Evolutionary conservation across 2,113 vertebrate species (phyloP).

Genomic region (Vidua macroura): DNA sequence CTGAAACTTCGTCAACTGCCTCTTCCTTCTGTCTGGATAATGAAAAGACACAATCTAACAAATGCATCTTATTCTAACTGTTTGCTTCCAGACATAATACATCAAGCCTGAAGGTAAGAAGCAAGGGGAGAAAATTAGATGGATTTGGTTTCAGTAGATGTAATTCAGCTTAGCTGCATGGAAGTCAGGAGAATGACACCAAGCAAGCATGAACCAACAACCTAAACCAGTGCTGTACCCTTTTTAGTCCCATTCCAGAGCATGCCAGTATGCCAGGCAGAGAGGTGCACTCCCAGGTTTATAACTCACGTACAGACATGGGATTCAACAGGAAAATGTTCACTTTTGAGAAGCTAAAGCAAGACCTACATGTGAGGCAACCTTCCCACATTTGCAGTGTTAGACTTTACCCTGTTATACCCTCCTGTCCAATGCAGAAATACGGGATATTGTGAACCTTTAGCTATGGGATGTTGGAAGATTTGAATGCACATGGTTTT

Average conservation of each 20-base stretch:
- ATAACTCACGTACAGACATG: neutral
- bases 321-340: neutral
- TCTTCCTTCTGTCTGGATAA: slow-evolving; percentile 67
- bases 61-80: slow-evolving; percentile 67
- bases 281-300: neutral
- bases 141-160: neutral
- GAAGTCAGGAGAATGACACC: neutral
- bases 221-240: neutral
- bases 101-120: slow-evolving; percentile 43
- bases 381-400: neutral
- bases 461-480: neutral
- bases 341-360: neutral
- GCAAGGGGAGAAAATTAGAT: slow-evolving; percentile 7
- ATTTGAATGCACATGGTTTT: neutral
- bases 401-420: neutral
- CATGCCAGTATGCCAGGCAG: neutral
- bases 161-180: neutral
- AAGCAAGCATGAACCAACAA: neutral
- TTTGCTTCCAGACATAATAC: slow-evolving; percentile 49
- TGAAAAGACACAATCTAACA: slow-evolving; percentile 63
- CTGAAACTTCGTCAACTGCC: slow-evolving; percentile 66
- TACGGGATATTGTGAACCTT: neutral
- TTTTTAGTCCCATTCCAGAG: neutral
- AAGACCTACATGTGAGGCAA: neutral
- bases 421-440: neutral